Base-by-base conservation (phyloP, 2,888 invertebrate species). In the Cantharis nigra region DNA sequence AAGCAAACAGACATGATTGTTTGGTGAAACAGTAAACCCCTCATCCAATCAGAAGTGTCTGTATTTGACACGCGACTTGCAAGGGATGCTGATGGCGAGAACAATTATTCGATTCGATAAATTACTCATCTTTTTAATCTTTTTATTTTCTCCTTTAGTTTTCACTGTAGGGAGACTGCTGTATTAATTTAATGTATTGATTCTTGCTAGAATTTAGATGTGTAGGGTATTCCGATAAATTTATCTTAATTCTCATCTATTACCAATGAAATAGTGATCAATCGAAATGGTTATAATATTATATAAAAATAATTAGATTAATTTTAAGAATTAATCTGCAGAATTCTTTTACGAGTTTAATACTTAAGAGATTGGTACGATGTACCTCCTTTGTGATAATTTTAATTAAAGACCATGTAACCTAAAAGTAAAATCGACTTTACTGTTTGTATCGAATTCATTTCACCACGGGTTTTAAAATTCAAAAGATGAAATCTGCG, bases 401-500 rank as follows among this genome's bases (percentile, higher is more conserved):
- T 72, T 79, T 78, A 79, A 80, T 79, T 78, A 79, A 79, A 80
- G 72, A 75, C 75, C 79, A 72, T 67, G 72, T 69, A 72, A 75
- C 49, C 62, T 71, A 71, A 78, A 75, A 74, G 72, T 71, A 80
- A 80, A 81, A 80, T 77, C 79, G 79, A 80, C 78, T 78, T 80
- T 76, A 77, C 75, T 75, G 78, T 77, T 82, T 82, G 82, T 82
- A 82, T 81, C 82, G 81, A 84, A 85, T 84, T 84, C 82, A 83
- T 83, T 84, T 83, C 80, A 80, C 80, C 80, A 78, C 82, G 83
- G 85, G 86, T 87, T 87, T 85, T 23, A 85, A 85, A 83, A 85
- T 85, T 85, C 83, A 83, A 85, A 84, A 86, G 86, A 86, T 85
- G 84, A 83, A 85, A 87, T 87, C 86, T 85, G 83, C 85, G 86